phyloP scores from a whole-genome alignment of 2,888 invertebrate species.

The Drosophila villosipedis region DNA sequence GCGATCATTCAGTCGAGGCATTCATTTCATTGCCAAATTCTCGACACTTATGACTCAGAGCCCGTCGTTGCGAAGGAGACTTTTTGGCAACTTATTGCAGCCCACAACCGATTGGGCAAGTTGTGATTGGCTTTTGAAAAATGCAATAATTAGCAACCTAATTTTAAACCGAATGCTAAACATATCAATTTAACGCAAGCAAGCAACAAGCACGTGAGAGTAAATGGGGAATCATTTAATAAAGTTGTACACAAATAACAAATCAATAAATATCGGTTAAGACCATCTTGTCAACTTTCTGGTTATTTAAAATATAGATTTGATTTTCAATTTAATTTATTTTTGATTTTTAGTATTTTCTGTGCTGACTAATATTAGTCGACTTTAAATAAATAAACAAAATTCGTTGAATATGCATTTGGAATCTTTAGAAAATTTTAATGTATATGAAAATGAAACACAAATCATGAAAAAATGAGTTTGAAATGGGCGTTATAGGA shows the following conservation, averaged over 20 bases:
- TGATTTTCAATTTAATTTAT: neutral
- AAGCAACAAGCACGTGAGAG: slow-evolving; percentile 19
- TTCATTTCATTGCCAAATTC: slow-evolving; percentile 74
- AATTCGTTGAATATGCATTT: neutral
- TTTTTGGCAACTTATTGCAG: slow-evolving; percentile 49
- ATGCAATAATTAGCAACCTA: slow-evolving; percentile 45
- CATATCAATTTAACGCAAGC: slow-evolving; percentile 12
- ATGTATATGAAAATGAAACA: neutral
- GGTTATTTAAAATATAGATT: neutral
- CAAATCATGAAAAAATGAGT: neutral
- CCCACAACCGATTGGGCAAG: slow-evolving; percentile 47
- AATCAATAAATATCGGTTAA: neutral
- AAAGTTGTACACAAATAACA: neutral
- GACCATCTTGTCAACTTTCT: neutral
- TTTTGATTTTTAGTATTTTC: neutral
- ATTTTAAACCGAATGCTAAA: slow-evolving; percentile 28
- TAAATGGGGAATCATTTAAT: neutral
- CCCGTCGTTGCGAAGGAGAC: slow-evolving; percentile 55
- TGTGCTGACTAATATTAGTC: neutral
- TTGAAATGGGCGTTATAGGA: neutral
- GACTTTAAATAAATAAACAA: neutral
- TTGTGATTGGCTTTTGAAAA: slow-evolving; percentile 43
- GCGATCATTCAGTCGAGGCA: slow-evolving; percentile 24
- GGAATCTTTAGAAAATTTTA: neutral
- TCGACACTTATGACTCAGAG: slow-evolving; percentile 66